phyloP scores from a whole-genome alignment of 2,888 invertebrate genomes.

The Thalpophila matura region DNA sequence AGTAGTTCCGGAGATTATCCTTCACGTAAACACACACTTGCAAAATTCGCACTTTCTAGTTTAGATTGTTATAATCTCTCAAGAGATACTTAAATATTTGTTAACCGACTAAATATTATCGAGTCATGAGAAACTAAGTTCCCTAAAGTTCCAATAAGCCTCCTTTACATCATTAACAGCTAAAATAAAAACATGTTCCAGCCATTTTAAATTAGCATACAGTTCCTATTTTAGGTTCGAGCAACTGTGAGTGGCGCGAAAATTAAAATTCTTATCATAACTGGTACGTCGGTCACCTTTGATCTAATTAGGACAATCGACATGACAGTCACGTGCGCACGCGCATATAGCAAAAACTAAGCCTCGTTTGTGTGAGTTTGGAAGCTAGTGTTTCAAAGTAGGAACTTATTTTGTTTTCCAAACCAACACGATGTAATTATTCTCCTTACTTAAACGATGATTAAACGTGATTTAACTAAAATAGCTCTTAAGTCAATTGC shows the following conservation, averaged over 20 bases:
- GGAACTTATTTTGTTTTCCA: too few species aligned
- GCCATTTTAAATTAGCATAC: slow-evolving; percentile 5
- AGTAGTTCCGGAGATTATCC: too few species aligned
- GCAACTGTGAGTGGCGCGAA: slow-evolving; percentile 42
- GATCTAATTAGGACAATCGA: slow-evolving; percentile 84
- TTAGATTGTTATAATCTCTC: too few species aligned
- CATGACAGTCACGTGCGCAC: slow-evolving; percentile 79
- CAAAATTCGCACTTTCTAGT: too few species aligned
- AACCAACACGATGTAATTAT: too few species aligned
- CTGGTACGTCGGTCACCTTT: slow-evolving; percentile 79
- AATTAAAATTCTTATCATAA: slow-evolving; percentile 60
- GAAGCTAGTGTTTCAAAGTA: slow-evolving; percentile 1
- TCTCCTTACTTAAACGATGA: too few species aligned
- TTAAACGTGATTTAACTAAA: too few species aligned
- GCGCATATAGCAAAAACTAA: slow-evolving; percentile 71
- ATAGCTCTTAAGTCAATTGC: too few species aligned
- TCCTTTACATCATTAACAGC: neutral
- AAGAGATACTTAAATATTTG: too few species aligned
- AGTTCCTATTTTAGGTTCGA: slow-evolving; percentile 35
- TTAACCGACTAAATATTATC: too few species aligned
- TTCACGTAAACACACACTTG: too few species aligned
- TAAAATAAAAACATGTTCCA: neutral
- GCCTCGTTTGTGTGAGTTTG: slow-evolving; percentile 66
- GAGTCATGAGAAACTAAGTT: too few species aligned
- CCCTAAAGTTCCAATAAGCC: neutral